phyloP scores from a whole-genome alignment of 2,797 vertebrate genomes.

The Cottoperca gobio region DNA sequence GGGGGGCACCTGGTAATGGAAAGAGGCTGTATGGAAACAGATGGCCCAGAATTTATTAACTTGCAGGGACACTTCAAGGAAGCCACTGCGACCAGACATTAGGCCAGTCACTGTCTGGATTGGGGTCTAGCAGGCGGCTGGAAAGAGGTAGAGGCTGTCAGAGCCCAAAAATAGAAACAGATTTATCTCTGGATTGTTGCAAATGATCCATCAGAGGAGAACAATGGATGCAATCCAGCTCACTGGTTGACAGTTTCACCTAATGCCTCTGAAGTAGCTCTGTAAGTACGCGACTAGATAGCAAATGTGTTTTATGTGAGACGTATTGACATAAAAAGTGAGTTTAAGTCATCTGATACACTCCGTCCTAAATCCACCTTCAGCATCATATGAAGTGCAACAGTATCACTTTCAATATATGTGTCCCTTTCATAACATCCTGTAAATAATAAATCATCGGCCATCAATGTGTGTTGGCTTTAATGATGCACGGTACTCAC shows the following conservation, averaged over 20 bases:
- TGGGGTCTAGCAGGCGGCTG: conserved; percentile 68
- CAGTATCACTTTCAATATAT: not conserved
- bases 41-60: conserved; percentile 88
- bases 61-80: conserved; percentile 84
- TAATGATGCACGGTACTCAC: not conserved
- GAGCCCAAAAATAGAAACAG: conserved; percentile 79
- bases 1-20: conserved; percentile 77
- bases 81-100: conserved; percentile 82
- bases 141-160: conserved; percentile 80
- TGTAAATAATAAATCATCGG: not conserved
- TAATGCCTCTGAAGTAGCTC: conserved; percentile 52
- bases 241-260: conserved; percentile 57
- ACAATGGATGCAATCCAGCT: conserved; percentile 70
- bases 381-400: not conserved
- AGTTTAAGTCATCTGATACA: conserved; percentile 11
- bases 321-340: conserved; percentile 4
- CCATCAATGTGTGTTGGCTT: conserved; percentile 1
- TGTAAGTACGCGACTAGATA: conserved; percentile 24
- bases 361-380: not conserved
- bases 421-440: not conserved
- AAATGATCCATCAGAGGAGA: conserved; percentile 79
- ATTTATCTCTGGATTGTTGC: conserved; percentile 80
- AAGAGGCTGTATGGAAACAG: conserved; percentile 83
- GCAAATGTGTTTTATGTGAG: conserved; percentile 24
- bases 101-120: conserved; percentile 81